Evolutionary conservation across 2,113 vertebrate species (phyloP).

Genomic region (Erinaceus europaeus): DNA sequence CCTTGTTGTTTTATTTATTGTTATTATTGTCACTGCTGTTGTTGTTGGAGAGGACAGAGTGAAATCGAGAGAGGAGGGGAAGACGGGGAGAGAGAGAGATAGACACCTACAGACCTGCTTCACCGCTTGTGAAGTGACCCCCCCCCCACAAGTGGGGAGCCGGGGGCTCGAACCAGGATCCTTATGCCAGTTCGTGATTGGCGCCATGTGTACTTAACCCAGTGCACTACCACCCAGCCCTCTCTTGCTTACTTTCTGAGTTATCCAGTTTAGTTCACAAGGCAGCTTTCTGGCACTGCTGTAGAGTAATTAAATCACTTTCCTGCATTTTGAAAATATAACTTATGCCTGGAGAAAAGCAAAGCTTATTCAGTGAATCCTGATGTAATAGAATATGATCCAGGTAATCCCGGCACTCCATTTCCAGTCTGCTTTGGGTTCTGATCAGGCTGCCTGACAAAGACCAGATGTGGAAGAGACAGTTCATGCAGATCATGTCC

Average conservation of each 20-base stretch:
- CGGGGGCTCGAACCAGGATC: no score
- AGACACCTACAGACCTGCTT: no score
- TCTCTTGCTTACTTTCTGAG: background rate
- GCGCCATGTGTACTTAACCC: no score
- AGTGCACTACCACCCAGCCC: background rate
- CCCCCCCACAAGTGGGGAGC: no score
- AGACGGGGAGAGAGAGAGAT: no score
- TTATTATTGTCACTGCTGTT: no score
- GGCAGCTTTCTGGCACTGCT: background rate
- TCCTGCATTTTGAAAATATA: slow-evolving; percentile 2
- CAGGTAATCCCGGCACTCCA: background rate
- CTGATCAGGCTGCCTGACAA: background rate
- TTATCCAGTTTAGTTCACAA: background rate
- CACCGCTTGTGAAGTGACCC: no score
- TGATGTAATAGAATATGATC: background rate
- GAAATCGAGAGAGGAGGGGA: no score
- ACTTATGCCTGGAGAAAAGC: background rate
- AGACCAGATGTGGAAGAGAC: background rate
- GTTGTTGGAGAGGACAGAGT: no score
- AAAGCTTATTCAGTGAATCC: background rate
- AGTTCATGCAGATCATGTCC: background rate
- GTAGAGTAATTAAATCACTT: background rate
- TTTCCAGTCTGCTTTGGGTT: background rate
- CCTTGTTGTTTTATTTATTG: no score
- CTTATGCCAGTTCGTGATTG: no score